phyloP scores from a whole-genome alignment of 2,888 invertebrate species.

The Dendrolimus houi region DNA sequence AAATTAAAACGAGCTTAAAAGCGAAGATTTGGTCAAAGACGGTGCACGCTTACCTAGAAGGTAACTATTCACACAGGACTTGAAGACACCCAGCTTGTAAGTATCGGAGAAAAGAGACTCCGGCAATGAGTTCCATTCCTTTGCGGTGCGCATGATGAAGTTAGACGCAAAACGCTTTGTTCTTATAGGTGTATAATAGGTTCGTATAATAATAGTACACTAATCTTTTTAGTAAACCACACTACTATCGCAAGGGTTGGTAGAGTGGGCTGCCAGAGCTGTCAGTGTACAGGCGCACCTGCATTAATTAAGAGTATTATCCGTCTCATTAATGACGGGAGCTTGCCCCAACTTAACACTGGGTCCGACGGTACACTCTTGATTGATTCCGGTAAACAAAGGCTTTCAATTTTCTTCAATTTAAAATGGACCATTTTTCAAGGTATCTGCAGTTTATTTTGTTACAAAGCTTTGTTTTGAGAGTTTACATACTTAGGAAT shows the following conservation, averaged over 20 bases:
- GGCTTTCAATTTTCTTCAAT: slow-evolving; percentile 10
- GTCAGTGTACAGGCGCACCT: slow-evolving; percentile 32
- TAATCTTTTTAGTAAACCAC: slow-evolving; percentile 3
- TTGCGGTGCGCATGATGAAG: too few relatives aligned
- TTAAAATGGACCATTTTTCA: not conserved
- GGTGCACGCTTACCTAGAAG: too few relatives aligned
- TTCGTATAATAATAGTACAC: too few relatives aligned
- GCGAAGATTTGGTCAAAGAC: too few relatives aligned
- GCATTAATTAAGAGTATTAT: slow-evolving; percentile 52
- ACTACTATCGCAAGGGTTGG: slow-evolving; percentile 3
- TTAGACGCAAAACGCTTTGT: too few relatives aligned
- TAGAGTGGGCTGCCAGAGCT: slow-evolving; percentile 18
- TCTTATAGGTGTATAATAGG: too few relatives aligned
- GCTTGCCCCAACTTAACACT: slow-evolving; percentile 21
- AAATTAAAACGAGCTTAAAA: too few relatives aligned
- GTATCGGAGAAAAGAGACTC: too few relatives aligned
- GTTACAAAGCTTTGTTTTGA: slow-evolving; percentile 5
- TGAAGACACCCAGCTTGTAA: too few relatives aligned
- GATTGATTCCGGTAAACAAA: slow-evolving; percentile 47
- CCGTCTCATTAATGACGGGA: slow-evolving; percentile 38
- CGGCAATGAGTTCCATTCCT: too few relatives aligned
- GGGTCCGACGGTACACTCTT: slow-evolving; percentile 24
- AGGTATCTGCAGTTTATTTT: not conserved
- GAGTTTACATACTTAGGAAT: too few relatives aligned
- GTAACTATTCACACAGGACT: too few relatives aligned